phyloP scores from a whole-genome alignment of 2,888 invertebrate species.

The Reticulitermes lucifugus region DNA sequence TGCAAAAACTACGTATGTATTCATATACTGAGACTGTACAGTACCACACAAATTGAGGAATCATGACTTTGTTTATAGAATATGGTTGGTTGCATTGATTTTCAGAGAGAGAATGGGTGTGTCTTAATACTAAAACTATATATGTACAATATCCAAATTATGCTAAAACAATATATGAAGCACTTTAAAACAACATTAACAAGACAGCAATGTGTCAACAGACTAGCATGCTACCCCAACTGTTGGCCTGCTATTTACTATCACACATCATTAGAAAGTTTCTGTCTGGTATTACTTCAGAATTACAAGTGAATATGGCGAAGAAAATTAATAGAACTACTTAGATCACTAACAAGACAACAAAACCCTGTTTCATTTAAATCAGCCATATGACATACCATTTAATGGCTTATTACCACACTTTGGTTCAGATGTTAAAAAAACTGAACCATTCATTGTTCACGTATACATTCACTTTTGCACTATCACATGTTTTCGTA shows the following conservation, averaged over 20 bases:
- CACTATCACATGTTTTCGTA: background rate
- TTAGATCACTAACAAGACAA: background rate
- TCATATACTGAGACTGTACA: background rate
- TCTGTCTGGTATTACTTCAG: background rate
- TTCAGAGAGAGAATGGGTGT: background rate
- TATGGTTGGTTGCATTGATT: background rate
- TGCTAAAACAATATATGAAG: background rate
- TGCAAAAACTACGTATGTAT: too few species aligned
- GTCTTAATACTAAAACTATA: background rate
- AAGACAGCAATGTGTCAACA: background rate
- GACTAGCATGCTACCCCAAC: background rate
- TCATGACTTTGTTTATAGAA: background rate
- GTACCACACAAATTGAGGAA: background rate
- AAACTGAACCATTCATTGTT: background rate
- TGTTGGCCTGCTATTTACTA: background rate
- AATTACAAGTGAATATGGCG: background rate
- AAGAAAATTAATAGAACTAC: slow-evolving; percentile 2
- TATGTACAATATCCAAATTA: background rate
- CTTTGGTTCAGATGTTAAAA: background rate
- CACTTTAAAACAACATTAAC: background rate
- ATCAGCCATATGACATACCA: background rate
- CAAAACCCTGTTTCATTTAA: background rate
- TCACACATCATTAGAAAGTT: background rate
- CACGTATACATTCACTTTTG: background rate
- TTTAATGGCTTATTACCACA: background rate